phyloP scores from a whole-genome alignment of 2,797 vertebrate species.

The Chromobotia macracanthus region DNA sequence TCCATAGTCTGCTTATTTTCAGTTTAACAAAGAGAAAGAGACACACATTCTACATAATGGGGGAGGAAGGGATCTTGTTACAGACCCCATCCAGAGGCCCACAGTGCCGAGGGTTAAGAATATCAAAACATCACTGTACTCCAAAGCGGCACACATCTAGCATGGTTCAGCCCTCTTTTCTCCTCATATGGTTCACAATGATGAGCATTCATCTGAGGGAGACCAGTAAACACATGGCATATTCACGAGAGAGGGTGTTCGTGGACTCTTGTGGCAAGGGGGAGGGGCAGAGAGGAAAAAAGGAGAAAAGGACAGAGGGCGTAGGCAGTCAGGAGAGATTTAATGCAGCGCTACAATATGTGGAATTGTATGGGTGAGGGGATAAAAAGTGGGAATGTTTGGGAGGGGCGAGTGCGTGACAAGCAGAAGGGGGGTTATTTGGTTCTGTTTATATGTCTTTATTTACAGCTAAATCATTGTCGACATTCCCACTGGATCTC shows the following conservation, averaged over 20 bases:
- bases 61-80: conserved; percentile 32
- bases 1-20: conserved; percentile 32
- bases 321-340: conserved; percentile 26
- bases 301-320: background rate
- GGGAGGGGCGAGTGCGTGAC: conserved; percentile 44
- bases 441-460: conserved; percentile 41
- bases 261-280: background rate
- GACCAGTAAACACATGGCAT: conserved; percentile 42
- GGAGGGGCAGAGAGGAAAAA: background rate
- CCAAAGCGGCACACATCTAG: background rate
- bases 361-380: conserved; percentile 46
- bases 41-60: conserved; percentile 12
- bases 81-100: conserved; percentile 44
- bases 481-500: conserved; percentile 54
- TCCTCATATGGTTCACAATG: conserved; percentile 30
- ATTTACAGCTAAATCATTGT: conserved; percentile 58
- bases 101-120: conserved; percentile 27
- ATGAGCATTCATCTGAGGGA: conserved; percentile 39
- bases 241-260: conserved; percentile 34
- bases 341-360: conserved; percentile 47
- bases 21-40: conserved; percentile 39
- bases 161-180: conserved; percentile 20
- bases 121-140: conserved; percentile 41
- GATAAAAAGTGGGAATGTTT: conserved; percentile 46
- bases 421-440: conserved; percentile 19